phyloP scores from a whole-genome alignment of 2,797 vertebrate species.

The Epinephelus malabaricus region DNA sequence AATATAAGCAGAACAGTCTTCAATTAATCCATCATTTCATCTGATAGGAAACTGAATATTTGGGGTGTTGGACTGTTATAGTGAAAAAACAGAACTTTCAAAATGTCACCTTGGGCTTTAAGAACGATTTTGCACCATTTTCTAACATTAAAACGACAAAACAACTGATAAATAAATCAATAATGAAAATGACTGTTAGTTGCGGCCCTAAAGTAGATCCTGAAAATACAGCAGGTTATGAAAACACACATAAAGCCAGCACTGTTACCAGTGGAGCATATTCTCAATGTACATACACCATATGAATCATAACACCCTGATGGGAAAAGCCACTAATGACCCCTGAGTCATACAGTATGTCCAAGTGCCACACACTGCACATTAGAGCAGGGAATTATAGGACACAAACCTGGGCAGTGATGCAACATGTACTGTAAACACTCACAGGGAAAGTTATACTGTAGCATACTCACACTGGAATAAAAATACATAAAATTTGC shows the following conservation, averaged over 20 bases:
- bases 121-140: background rate
- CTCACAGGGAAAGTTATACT: background rate
- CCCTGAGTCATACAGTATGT: background rate
- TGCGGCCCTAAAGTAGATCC: background rate
- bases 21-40: background rate
- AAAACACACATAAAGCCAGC: slow-evolving; percentile 4
- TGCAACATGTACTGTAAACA: background rate
- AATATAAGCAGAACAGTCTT: background rate
- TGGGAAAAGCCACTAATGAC: slow-evolving; percentile 11
- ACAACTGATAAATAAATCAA: background rate
- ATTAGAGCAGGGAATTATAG: slow-evolving; percentile 5
- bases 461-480: background rate
- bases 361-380: background rate
- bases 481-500: background rate
- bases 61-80: background rate
- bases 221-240: background rate
- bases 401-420: background rate
- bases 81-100: background rate
- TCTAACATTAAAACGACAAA: background rate
- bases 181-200: background rate
- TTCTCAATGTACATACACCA: slow-evolving; percentile 12
- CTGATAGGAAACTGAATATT: background rate
- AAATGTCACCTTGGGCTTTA: background rate
- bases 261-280: slow-evolving; percentile 6
- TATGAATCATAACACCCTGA: slow-evolving; percentile 21